Evolutionary conservation across 2,888 invertebrate species (phyloP), one percentile per base, ranked within the genome.

Genomic region (Hybos culiciformis): DNA sequence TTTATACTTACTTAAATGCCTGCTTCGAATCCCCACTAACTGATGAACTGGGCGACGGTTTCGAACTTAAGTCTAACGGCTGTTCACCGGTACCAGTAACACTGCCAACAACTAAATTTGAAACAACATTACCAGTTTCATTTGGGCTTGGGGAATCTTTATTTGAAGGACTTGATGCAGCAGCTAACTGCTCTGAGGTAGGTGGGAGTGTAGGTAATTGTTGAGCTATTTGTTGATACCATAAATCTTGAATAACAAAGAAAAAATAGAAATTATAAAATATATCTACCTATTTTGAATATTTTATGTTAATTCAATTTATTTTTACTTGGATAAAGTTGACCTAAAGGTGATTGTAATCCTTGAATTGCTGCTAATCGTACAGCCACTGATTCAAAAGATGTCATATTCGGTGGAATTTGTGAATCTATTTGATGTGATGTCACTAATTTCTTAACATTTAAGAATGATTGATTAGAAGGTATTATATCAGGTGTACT

Each of bases 31-130:
- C 73, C 45, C 63, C 61, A 54, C 60, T 59, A 46, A 60, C 59
- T 54, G 61, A 61, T 57, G 62, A 64, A 53, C 61, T 63, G 50
- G 72, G 72, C 50, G 72, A 77, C 58, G 72, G 81, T 72, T 76
- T 86, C 61, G 84, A 81, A 71, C 86, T 87, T 60, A 88, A 78
- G 72, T 88, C 87, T 57, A 88, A 74, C 17, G 87, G 87, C 67
- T 84, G 84, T 61, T 85, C 85, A 50, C 57, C 58, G 52, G 75
- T 70, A 46, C 59, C 59, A n/a, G n/a, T n/a, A n/a, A n/a, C n/a
- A n/a, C n/a, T n/a, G n/a, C n/a, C n/a, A n/a, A n/a, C n/a, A n/a
- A n/a, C n/a, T n/a, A n/a, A n/a, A n/a, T n/a, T n/a, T n/a, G n/a
- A n/a, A n/a, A n/a, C n/a, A 58, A 56, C 56, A 51, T 58, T 54